Evolutionary conservation across 2,113 vertebrate species (phyloP).

Genomic region (Sus scrofa): T2T-Sscrofa CM000813.6:153841001-153841500

Average conservation of each 20-base stretch:
- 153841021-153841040: constrained; percentile 24
- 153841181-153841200: constrained; percentile 58
- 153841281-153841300: constrained; percentile 52
- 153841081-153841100: constrained; percentile 6
- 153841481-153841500: constrained; percentile 46
- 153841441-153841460: background rate
- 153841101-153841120: constrained; percentile 40
- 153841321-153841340: constrained; percentile 10
- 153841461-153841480: background rate
- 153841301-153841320: constrained; percentile 60
- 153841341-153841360: background rate
- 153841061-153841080: constrained; percentile 61
- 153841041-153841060: constrained; percentile 44
- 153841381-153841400: constrained; percentile 17
- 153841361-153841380: background rate
- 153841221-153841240: constrained; percentile 50
- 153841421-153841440: background rate
- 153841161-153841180: constrained; percentile 19
- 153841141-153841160: background rate
- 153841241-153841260: constrained; percentile 54
- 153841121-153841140: constrained; percentile 18
- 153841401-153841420: background rate
- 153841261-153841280: constrained; percentile 64
- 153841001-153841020: background rate
- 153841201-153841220: constrained; percentile 66